Percentiles rank a stretch among this genome's conserved stretches.
These are phyloP conservation scores for Tinea pellionella DNA, from an alignment of 2,888 invertebrate species.

Conservation along the genomic window DNA sequence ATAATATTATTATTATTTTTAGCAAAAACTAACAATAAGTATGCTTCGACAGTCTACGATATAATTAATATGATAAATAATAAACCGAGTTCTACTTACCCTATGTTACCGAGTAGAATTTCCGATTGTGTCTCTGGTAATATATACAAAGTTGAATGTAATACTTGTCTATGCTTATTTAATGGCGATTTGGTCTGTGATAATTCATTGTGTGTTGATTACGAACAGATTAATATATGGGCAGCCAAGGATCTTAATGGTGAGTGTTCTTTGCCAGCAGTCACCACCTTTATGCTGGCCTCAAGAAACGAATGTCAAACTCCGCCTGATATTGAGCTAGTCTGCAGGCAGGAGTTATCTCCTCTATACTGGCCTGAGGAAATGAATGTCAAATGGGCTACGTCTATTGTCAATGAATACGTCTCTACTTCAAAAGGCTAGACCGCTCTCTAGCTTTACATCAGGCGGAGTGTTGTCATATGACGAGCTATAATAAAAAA, in stretches of 20 bases:
- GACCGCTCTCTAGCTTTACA: too few relatives aligned
- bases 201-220: slow-evolving; percentile 33
- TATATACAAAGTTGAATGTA: slow-evolving; percentile 39
- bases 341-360: too few relatives aligned
- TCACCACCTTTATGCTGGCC: too few relatives aligned
- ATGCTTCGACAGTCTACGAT: background rate
- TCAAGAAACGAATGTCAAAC: too few relatives aligned
- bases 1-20: background rate
- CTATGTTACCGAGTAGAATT: slow-evolving; percentile 25
- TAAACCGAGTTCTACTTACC: background rate
- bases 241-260: slow-evolving; percentile 32
- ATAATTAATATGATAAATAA: background rate
- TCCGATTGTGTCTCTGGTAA: slow-evolving; percentile 32
- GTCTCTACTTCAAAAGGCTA: too few relatives aligned
- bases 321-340: too few relatives aligned
- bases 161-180: slow-evolving; percentile 37
- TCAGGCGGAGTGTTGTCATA: too few relatives aligned
- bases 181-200: slow-evolving; percentile 35
- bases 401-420: too few relatives aligned
- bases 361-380: too few relatives aligned
- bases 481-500: too few relatives aligned
- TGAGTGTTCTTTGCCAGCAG: too few relatives aligned
- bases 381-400: too few relatives aligned
- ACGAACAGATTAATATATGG: slow-evolving; percentile 28
- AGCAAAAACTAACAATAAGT: background rate